Percentiles rank a stretch among this genome's conserved stretches.
Evolutionary conservation across 2,888 invertebrate species (phyloP).

Genomic region (Tetropium fuscum): DNA sequence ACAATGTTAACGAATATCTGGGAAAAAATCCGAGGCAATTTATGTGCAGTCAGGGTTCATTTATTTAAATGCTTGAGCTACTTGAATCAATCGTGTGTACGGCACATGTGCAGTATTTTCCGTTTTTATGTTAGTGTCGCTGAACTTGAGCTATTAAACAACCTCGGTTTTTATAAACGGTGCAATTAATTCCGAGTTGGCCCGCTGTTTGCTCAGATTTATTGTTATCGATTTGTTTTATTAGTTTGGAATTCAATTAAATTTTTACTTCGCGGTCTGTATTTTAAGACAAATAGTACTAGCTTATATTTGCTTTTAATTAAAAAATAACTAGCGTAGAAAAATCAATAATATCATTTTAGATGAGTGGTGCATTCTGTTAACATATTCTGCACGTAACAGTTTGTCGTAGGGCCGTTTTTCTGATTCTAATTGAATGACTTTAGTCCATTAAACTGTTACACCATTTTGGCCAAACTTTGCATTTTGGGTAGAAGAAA

Average conservation of each 20-base stretch:
- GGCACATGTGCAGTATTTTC: constrained; percentile 31
- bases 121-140: constrained; percentile 40
- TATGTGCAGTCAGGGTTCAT: constrained; percentile 43
- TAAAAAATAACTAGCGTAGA: constrained; percentile 31
- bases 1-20: constrained; percentile 22
- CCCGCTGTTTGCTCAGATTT: constrained; percentile 42
- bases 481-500: too few species aligned
- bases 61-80: constrained; percentile 44
- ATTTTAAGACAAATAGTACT: constrained; percentile 37
- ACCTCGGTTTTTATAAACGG: constrained; percentile 36
- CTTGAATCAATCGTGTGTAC: constrained; percentile 46
- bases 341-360: constrained; percentile 35
- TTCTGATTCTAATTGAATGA: too few species aligned
- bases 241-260: constrained; percentile 38
- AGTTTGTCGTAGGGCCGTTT: too few species aligned
- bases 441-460: too few species aligned
- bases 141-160: constrained; percentile 41
- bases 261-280: constrained; percentile 32
- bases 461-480: too few species aligned
- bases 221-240: constrained; percentile 44
- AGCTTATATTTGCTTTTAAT: constrained; percentile 32
- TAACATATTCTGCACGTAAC: too few species aligned
- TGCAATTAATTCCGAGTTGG: constrained; percentile 33
- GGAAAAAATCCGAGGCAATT: constrained; percentile 29
- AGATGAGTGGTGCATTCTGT: too few species aligned